Conservation (phyloP, 64 coral and sea anemone genomes). For the Platygyra sinensis region DNA sequence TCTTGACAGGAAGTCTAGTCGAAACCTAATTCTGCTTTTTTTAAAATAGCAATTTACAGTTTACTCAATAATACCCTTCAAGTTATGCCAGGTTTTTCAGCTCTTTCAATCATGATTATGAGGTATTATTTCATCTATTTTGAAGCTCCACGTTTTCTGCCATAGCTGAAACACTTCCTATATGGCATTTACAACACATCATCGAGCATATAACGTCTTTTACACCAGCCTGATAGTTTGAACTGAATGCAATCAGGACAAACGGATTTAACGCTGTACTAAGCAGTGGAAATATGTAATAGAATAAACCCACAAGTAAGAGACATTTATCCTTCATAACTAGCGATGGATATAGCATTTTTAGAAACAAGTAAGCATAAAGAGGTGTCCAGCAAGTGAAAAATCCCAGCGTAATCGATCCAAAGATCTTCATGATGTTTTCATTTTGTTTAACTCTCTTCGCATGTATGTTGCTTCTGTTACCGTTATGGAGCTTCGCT, state of each 20-base stretch:
- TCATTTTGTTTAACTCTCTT: not conserved
- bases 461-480: no score
- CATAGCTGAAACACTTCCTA: no score
- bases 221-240: not conserved
- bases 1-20: no score
- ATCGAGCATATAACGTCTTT: not conserved
- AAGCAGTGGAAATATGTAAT: constrained; percentile 5
- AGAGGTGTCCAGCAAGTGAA: constrained; percentile 13
- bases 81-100: no score
- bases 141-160: no score
- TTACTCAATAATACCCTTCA: no score
- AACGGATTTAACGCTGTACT: constrained; percentile 16
- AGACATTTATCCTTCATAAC: constrained; percentile 1
- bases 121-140: no score
- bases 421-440: constrained; percentile 14
- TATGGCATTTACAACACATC: not conserved
- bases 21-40: no score
- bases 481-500: not conserved
- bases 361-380: constrained; percentile 14
- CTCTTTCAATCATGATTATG: no score
- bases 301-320: not conserved
- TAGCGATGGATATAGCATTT: not conserved
- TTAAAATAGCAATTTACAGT: no score
- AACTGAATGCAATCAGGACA: not conserved
- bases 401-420: not conserved